These are phyloP conservation scores for Latrodectus elegans DNA, from an alignment of 2,888 invertebrate species.

Conservation along the genomic window DNA sequence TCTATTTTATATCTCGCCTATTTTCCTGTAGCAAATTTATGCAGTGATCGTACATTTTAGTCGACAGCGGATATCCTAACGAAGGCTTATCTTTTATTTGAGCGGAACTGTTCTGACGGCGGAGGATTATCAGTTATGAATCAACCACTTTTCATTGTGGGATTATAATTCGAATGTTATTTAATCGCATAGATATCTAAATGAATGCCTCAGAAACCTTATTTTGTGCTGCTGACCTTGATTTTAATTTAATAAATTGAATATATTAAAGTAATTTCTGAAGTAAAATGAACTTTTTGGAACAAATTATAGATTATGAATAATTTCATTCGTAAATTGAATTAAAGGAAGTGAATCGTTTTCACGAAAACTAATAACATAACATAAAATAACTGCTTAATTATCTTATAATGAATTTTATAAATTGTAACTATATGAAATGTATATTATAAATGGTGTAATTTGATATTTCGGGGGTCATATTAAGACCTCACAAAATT, in stretches of 20 bases:
- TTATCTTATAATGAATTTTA: too few relatives aligned
- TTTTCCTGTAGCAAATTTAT: neutral
- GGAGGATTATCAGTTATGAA: neutral
- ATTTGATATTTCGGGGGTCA: too few relatives aligned
- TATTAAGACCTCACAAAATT: too few relatives aligned
- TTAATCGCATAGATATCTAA: neutral
- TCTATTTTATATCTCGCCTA: neutral
- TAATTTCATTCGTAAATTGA: too few relatives aligned
- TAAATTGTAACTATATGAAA: too few relatives aligned
- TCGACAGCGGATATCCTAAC: neutral
- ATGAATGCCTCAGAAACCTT: neutral
- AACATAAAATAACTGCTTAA: too few relatives aligned
- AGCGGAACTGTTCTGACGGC: neutral
- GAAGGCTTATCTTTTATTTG: neutral
- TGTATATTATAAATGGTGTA: too few relatives aligned
- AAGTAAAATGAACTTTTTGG: neutral
- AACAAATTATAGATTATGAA: too few relatives aligned
- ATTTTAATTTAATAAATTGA: neutral
- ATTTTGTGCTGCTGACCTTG: neutral
- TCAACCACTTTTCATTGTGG: neutral
- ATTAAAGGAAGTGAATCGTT: too few relatives aligned
- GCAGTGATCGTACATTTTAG: neutral
- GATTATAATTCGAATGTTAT: neutral
- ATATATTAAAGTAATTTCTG: neutral
- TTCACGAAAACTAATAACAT: too few relatives aligned